A percentile compares a stretch with the other conserved stretches of the same genome.
Conservation (phyloP, 2,888 invertebrate genomes). For the Prosopocoilus inquinatus region DNA sequence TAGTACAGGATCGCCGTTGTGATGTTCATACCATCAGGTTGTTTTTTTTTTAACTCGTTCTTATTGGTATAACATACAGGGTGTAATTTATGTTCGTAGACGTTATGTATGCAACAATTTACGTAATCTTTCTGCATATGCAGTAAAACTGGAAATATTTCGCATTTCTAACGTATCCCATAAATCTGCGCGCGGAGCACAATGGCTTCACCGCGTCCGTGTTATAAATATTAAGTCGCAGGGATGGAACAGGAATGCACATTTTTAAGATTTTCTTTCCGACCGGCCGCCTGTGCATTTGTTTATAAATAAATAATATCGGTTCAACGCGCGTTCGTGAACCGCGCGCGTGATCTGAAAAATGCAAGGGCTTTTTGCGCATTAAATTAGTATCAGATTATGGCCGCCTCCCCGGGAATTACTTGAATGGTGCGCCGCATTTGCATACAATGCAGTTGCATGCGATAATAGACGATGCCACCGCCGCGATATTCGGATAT, state of each 20-base stretch:
- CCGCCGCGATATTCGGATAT: no score
- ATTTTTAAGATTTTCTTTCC: slow-evolving; percentile 3
- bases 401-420: background rate
- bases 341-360: background rate
- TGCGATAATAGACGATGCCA: no score
- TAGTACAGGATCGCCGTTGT: no score
- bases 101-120: background rate
- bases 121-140: background rate
- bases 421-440: background rate
- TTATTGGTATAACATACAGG: no score
- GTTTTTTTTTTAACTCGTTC: no score
- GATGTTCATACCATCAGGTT: no score
- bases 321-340: slow-evolving; percentile 12
- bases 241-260: slow-evolving; percentile 4
- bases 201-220: slow-evolving; percentile 3
- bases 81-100: no score
- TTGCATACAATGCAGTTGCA: background rate
- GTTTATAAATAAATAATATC: slow-evolving; percentile 9
- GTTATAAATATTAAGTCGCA: slow-evolving; percentile 10
- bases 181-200: slow-evolving; percentile 2
- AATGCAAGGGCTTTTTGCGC: background rate
- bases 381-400: slow-evolving; percentile 3
- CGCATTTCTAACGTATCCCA: slow-evolving; percentile 3
- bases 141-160: slow-evolving; percentile 1
- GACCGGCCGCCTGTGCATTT: background rate